Base-by-base conservation (phyloP, 2,888 invertebrate genomes). In the Dioctria rufipes region DNA sequence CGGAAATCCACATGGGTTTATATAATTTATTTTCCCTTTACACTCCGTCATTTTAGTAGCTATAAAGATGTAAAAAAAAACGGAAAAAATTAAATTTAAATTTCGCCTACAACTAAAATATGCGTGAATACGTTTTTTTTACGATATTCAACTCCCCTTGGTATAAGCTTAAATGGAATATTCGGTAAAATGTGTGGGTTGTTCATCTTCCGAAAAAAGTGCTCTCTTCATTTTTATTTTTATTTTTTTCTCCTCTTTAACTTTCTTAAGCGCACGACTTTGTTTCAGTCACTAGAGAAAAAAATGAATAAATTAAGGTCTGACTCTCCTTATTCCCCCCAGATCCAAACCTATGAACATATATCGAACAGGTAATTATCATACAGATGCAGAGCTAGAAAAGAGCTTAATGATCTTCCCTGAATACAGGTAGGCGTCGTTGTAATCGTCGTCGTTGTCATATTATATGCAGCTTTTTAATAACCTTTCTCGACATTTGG, bases 141-240 rank as follows among this genome's bases (percentile, higher is more conserved):
- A 4, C 4, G 4, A 11, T 54, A 11, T 54, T 54, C 54, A n/a
- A n/a, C 11, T 54, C 11, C n/a, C 54, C 11, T 54, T 8, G 54
- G 11, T n/a, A 4, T n/a, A 11, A 13, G 25, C 61, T 25, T 71
- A 71, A 71, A n/a, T 40, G 73, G 73, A 60, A 58, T 51, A 58
- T 25, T 61, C 60, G 37, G 60, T 58, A 54, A 42, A 73, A 42
- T 58, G 73, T 58, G 73, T 73, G 73, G 73, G 73, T n/a, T 2
- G 42, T 37, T 4, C 60, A 73, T 73, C 73, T 73, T 73, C 73
- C 73, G 73, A 73, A 73, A 60, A 73, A 73, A n/a, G 11, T 8
- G 40, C 39, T 3, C 25, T 43, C 51, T 25, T 60, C 42, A 6
- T 9, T 60, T 54, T 66, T 60, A 40, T n/a, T 25, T 73, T 58